phyloP scores from a whole-genome alignment of 2,888 invertebrate species.

The Prenolepis imparis region DNA sequence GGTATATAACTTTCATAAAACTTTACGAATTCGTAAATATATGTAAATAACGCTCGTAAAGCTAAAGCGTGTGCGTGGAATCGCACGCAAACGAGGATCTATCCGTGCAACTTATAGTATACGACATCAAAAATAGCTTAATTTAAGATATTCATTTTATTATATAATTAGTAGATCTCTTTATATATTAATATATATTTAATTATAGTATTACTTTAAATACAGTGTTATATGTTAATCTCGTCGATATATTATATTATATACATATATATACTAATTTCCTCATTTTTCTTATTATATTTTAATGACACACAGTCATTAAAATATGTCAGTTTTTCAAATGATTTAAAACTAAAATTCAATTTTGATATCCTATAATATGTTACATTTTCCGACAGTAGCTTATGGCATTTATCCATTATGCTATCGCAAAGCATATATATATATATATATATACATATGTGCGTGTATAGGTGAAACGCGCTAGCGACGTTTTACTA shows the following conservation, averaged over 20 bases:
- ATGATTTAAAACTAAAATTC: not conserved
- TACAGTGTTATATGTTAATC: not conserved
- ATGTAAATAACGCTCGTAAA: constrained; percentile 18
- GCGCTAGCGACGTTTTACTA: constrained; percentile 22
- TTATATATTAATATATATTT: not conserved
- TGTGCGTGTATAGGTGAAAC: not conserved
- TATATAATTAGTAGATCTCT: no score
- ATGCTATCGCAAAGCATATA: constrained; percentile 1
- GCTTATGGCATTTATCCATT: constrained; percentile 28
- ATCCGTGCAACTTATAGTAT: not conserved
- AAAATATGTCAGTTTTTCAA: not conserved
- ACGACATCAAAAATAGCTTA: no score
- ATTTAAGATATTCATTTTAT: no score
- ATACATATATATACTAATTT: not conserved
- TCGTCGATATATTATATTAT: not conserved
- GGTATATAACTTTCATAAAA: constrained; percentile 22
- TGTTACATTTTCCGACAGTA: constrained; percentile 26
- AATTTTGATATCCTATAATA: not conserved
- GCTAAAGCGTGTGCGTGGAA: not conserved
- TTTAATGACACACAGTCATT: not conserved
- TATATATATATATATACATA: no score
- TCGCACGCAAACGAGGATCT: not conserved
- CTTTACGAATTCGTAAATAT: constrained; percentile 26
- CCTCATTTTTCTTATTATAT: not conserved
- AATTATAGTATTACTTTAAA: constrained; percentile 3